These are phyloP conservation scores for Dryococelus australis DNA, from an alignment of 2,888 invertebrate genomes.

Conservation along the genomic window DNA sequence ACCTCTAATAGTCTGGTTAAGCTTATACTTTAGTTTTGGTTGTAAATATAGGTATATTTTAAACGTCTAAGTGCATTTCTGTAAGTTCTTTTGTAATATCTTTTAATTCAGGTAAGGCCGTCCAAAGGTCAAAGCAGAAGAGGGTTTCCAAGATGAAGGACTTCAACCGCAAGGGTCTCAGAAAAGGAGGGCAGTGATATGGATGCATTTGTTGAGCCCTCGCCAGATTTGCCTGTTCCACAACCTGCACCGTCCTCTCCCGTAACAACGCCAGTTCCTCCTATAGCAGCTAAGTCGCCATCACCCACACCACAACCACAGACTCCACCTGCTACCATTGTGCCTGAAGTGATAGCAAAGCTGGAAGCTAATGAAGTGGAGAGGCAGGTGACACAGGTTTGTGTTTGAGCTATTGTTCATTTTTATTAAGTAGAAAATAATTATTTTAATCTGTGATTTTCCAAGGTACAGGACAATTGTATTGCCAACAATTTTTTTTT, in stretches of 20 bases:
- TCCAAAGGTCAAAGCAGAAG: conserved; percentile 58
- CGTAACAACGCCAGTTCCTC: conserved; percentile 21
- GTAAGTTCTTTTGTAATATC: no score
- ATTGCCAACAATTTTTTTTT: no score
- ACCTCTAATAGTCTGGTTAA: no score
- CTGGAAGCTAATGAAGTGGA: conserved; percentile 30
- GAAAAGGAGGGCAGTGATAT: conserved; percentile 69
- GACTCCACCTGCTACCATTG: conserved; percentile 33
- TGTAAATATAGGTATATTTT: no score
- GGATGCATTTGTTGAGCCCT: conserved; percentile 63
- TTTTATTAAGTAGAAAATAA: background rate
- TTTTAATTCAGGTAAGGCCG: conserved; percentile 46
- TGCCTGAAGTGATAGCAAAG: background rate
- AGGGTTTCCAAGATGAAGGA: conserved; percentile 59
- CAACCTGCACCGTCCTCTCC: conserved; percentile 46
- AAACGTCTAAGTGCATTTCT: no score
- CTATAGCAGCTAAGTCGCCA: conserved; percentile 35
- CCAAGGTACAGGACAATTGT: no score
- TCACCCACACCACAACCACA: conserved; percentile 43
- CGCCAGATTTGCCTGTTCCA: conserved; percentile 54
- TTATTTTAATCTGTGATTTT: no score
- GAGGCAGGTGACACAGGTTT: conserved; percentile 34
- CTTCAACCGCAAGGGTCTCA: conserved; percentile 64
- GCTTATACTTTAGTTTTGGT: no score
- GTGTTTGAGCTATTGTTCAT: background rate